Evolutionary conservation across 2,888 invertebrate species (phyloP).

Genomic region (Drosophila pseudotalamancana): DNA sequence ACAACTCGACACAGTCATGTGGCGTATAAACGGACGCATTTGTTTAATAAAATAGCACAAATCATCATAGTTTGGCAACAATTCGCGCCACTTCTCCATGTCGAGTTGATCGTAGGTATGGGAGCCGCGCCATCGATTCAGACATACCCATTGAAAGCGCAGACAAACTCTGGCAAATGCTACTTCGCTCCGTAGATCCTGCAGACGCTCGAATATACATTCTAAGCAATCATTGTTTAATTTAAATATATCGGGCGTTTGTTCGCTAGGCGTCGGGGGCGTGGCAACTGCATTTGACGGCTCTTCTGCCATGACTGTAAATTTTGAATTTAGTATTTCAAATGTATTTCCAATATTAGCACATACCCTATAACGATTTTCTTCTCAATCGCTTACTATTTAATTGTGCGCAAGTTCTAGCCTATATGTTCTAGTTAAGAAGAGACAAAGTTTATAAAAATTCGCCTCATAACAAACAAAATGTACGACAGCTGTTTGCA

Average conservation of each 20-base stretch:
- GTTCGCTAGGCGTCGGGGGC: slow-evolving; percentile 19
- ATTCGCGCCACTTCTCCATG: slow-evolving; percentile 65
- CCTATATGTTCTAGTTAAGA: not conserved
- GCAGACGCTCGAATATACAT: slow-evolving; percentile 66
- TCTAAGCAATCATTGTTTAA: slow-evolving; percentile 77
- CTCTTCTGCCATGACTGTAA: slow-evolving; percentile 49
- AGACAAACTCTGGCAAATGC: slow-evolving; percentile 65
- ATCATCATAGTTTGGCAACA: slow-evolving; percentile 66
- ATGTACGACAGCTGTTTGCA: slow-evolving; percentile 40
- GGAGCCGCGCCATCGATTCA: slow-evolving; percentile 66
- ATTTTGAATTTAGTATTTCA: not conserved
- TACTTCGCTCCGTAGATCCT: slow-evolving; percentile 68
- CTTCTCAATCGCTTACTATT: not conserved
- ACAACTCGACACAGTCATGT: slow-evolving; percentile 64
- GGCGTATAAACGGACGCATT: slow-evolving; percentile 57
- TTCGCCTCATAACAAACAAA: slow-evolving; percentile 54
- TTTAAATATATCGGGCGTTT: slow-evolving; percentile 47
- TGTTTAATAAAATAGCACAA: slow-evolving; percentile 65
- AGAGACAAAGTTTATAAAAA: slow-evolving; percentile 20
- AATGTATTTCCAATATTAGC: not conserved
- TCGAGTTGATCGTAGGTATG: slow-evolving; percentile 63
- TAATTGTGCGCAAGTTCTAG: not conserved
- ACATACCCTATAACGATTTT: slow-evolving; percentile 6
- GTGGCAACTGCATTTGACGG: slow-evolving; percentile 18
- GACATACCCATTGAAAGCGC: slow-evolving; percentile 63